phyloP scores from a whole-genome alignment of 2,888 invertebrate species.

The Harpalus rufipes region DNA sequence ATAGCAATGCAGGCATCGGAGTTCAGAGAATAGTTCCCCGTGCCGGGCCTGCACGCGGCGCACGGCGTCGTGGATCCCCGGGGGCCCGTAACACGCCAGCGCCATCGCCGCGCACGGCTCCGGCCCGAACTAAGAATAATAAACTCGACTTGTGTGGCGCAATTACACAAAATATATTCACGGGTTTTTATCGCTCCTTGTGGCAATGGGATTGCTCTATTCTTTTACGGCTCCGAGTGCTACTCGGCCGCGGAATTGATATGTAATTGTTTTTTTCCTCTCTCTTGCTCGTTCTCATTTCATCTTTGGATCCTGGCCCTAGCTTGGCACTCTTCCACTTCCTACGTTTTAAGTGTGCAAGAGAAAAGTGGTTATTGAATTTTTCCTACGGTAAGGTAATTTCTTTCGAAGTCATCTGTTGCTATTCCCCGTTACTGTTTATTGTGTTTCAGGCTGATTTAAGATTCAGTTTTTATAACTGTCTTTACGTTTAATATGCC shows the following conservation, averaged over 20 bases:
- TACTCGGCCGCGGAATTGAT: constrained; percentile 76
- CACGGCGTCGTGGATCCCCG: constrained; percentile 70
- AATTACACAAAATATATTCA: constrained; percentile 79
- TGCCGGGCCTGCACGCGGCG: constrained; percentile 43
- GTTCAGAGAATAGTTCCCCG: neutral
- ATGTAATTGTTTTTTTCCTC: constrained; percentile 76
- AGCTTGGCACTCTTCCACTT: constrained; percentile 26
- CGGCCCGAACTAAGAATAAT: constrained; percentile 76
- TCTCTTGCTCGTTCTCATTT: constrained; percentile 37
- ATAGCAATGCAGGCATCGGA: neutral
- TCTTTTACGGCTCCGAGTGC: constrained; percentile 76
- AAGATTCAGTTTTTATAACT: constrained; percentile 56
- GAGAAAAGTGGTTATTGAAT: constrained; percentile 65
- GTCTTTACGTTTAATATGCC: constrained; percentile 49
- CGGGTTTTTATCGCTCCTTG: constrained; percentile 78
- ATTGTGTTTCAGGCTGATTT: constrained; percentile 53
- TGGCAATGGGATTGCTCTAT: constrained; percentile 77
- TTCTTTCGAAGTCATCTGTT: constrained; percentile 59
- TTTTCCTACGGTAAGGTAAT: constrained; percentile 53
- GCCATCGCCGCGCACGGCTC: constrained; percentile 72
- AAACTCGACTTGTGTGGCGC: constrained; percentile 78
- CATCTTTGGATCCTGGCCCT: constrained; percentile 29
- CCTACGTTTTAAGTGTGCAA: constrained; percentile 53
- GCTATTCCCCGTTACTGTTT: constrained; percentile 55
- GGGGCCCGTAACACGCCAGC: constrained; percentile 77